A percentile compares a stretch with the other conserved stretches of the same genome.
Conservation (phyloP, 92 coral and sea anemone genomes). For the Metridium senile region DNA sequence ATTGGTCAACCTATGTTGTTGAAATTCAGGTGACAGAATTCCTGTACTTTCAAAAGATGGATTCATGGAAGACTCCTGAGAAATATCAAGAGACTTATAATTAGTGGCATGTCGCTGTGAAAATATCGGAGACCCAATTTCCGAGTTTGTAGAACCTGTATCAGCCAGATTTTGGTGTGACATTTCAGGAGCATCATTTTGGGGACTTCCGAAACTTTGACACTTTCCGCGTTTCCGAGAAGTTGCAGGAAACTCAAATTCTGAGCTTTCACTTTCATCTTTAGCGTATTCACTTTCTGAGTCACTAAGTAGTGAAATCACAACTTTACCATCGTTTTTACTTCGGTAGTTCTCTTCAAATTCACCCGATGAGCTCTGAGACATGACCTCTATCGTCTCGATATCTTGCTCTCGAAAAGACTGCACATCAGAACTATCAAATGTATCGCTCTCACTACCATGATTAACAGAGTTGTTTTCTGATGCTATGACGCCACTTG, state of each 20-base stretch:
- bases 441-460: slow-evolving; percentile 3
- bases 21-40: neutral
- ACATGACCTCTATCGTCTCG: neutral
- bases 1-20: neutral
- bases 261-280: neutral
- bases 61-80: too few species aligned
- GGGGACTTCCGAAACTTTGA: neutral
- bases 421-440: neutral
- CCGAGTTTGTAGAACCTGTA: neutral
- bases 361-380: neutral
- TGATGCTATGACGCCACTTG: neutral
- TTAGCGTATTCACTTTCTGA: slow-evolving; percentile 9
- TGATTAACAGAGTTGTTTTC: neutral
- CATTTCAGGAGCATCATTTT: neutral
- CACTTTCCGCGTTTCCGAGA: neutral
- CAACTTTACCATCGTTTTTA: neutral
- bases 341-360: neutral
- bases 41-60: neutral
- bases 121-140: neutral
- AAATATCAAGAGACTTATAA: neutral
- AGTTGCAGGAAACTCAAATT: neutral
- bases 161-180: neutral
- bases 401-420: neutral
- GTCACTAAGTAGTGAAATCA: slow-evolving; percentile 32
- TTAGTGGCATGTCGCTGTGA: neutral